Evolutionary conservation across 1,140 invertebrate species (phyloP), one percentile per base, ranked within the genome.

Genomic region (Tetramorium simillimum): DNA sequence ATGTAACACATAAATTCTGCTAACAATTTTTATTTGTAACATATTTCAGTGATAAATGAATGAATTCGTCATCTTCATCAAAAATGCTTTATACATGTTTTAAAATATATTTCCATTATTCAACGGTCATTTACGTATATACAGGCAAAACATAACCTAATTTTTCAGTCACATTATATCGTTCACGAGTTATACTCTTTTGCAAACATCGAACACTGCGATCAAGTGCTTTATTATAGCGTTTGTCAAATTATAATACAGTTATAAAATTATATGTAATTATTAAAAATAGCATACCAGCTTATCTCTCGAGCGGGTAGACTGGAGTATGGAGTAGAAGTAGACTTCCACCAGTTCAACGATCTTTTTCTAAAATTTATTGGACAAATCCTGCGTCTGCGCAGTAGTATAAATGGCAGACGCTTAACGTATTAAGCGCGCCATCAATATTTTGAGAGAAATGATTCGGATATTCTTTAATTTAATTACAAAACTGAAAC

Each of bases 211-310:
- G 7, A 43, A 3, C 43, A 65, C 37, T 14, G 3, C 43, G 16
- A 43, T 2, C 10, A 43, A 69, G 16, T 56, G 56, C 0, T 40
- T 77, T 7, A 16, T 78, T 21, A 51, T 1, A 9, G 9, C 10
- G 6, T 14, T 33, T 46, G 6, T 70, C 49, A 40, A 51, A 49
- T 37, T 80, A 18, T 63, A 28, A 1, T 37, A 40, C 14, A 33
- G 2, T 78, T 37, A 46, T 40, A 37, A 24, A 43, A 62, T 81
- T 0, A 37, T n/a, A 0, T 33, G 10, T 60, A 65, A 78, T 37
- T 78, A 69, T 69, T 40, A 37, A 53, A 53, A 81, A 24, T 53
- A 69, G 12, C 10, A 9, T 69, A 80, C 62, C 77, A 67, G n/a
- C 43, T 53, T 65, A 2, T 10, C 14, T 5, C 7, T 65, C 18